A percentile compares a stretch with the other conserved stretches of the same genome.
These are phyloP conservation scores for Brachystomella parvula DNA, from an alignment of 1,140 invertebrate genomes.

Conservation along the genomic window DNA sequence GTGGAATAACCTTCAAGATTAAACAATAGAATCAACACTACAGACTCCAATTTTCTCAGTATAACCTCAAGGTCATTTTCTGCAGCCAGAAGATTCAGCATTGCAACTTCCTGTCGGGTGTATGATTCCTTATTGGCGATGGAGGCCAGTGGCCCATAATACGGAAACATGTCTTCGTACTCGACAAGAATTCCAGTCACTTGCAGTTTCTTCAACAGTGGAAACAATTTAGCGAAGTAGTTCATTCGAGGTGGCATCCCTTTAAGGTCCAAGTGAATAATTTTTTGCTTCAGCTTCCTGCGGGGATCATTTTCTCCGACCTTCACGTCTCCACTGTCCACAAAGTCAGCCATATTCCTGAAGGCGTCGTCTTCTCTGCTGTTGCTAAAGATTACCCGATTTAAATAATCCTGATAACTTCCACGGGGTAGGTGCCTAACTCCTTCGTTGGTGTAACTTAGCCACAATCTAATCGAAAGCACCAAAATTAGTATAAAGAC, in stretches of 20 bases:
- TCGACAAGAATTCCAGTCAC: conserved; percentile 50
- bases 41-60: not conserved
- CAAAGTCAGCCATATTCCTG: not conserved
- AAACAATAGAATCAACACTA: conserved; percentile 32
- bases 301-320: not conserved
- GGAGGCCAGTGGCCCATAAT: conserved; percentile 42
- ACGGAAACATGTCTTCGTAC: conserved; percentile 53
- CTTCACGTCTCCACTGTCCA: not conserved
- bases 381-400: not conserved
- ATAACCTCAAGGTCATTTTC: conserved; percentile 46
- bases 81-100: conserved; percentile 42
- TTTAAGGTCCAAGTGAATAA: conserved; percentile 83
- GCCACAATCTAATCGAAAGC: not conserved
- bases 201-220: conserved; percentile 60
- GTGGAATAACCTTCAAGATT: conserved; percentile 48
- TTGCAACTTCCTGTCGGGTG: conserved; percentile 44
- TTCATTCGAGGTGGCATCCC: conserved; percentile 70
- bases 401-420: not conserved
- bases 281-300: conserved; percentile 35
- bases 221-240: conserved; percentile 66
- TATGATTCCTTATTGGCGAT: conserved; percentile 54
- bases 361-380: not conserved
- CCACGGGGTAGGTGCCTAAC: no score
- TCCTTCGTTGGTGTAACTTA: not conserved
- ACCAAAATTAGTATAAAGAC: not conserved